phyloP scores from a whole-genome alignment of 2,113 vertebrate species.

The Phaethornis superciliosus region DNA sequence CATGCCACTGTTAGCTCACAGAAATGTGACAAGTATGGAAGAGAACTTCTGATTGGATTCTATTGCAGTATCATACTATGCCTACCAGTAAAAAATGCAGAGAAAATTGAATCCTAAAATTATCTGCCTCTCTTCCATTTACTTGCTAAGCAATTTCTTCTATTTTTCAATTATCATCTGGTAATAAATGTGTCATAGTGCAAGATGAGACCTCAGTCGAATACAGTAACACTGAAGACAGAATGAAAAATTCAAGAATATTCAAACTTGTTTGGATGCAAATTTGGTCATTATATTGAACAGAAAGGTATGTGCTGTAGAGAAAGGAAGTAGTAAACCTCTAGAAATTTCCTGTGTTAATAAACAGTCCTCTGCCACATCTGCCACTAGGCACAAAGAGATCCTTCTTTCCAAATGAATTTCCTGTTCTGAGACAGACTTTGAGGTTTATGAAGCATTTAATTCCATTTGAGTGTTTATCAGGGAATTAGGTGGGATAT shows the following conservation, averaged over 20 bases:
- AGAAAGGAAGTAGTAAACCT: not conserved
- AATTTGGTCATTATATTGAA: conserved; percentile 33
- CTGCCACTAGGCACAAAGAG: not conserved
- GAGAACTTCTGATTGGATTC: conserved; percentile 62
- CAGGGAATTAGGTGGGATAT: not conserved
- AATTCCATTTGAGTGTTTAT: not conserved
- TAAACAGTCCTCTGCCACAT: not conserved
- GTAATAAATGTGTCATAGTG: conserved; percentile 71
- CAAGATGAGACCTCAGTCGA: conserved; percentile 55
- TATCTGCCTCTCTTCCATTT: conserved; percentile 68
- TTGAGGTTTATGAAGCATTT: not conserved
- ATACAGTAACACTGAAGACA: conserved; percentile 6
- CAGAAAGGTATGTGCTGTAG: not conserved
- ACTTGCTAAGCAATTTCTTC: conserved; percentile 63
- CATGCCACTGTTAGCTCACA: conserved; percentile 49
- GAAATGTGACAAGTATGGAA: conserved; percentile 54
- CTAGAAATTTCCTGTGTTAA: conserved; percentile 15
- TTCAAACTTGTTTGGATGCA: conserved; percentile 65
- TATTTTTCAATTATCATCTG: conserved; percentile 74
- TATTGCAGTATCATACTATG: conserved; percentile 39
- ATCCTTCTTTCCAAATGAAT: not conserved
- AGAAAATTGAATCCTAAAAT: conserved; percentile 74
- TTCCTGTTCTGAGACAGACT: not conserved
- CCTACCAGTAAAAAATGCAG: conserved; percentile 65
- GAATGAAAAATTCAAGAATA: conserved; percentile 50